A percentile compares a stretch with the other conserved stretches of the same genome.
These are phyloP conservation scores for Sebastes hubbsi DNA, from an alignment of 2,797 vertebrate species.

Conservation along the genomic window DNA sequence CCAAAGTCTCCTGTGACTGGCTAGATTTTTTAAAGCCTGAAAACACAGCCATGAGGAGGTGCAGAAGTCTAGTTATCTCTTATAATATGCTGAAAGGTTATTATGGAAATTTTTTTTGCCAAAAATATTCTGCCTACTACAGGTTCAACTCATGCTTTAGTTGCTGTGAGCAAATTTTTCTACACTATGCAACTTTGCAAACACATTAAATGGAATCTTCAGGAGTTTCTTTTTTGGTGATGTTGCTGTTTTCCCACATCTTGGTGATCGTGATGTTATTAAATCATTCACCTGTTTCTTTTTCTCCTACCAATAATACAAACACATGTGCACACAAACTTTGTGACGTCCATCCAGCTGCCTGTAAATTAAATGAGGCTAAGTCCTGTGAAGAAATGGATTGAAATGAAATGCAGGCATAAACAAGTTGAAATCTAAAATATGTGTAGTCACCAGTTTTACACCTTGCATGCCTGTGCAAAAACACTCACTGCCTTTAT, in stretches of 20 bases:
- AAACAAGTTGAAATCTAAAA: constrained; percentile 4
- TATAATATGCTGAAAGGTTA: no score
- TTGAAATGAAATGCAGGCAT: constrained; percentile 5
- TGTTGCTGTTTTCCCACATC: not conserved
- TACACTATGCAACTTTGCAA: not conserved
- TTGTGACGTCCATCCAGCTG: not conserved
- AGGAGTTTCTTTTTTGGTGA: not conserved
- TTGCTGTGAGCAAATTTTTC: not conserved
- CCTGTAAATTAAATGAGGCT: not conserved
- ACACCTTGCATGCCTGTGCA: not conserved
- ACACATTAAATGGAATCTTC: not conserved
- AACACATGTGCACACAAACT: not conserved
- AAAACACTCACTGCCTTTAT: not conserved
- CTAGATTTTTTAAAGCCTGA: no score
- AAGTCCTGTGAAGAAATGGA: not conserved
- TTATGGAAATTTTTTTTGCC: no score
- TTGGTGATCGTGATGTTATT: not conserved
- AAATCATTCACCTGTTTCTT: not conserved
- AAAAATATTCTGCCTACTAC: no score
- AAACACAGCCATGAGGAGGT: no score
- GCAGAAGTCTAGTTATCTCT: no score
- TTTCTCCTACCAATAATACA: not conserved
- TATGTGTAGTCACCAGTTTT: constrained; percentile 14
- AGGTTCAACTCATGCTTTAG: not conserved
- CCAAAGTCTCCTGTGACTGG: no score